phyloP scores from a whole-genome alignment of 2,888 invertebrate species.

The Anaspis maculata region DNA sequence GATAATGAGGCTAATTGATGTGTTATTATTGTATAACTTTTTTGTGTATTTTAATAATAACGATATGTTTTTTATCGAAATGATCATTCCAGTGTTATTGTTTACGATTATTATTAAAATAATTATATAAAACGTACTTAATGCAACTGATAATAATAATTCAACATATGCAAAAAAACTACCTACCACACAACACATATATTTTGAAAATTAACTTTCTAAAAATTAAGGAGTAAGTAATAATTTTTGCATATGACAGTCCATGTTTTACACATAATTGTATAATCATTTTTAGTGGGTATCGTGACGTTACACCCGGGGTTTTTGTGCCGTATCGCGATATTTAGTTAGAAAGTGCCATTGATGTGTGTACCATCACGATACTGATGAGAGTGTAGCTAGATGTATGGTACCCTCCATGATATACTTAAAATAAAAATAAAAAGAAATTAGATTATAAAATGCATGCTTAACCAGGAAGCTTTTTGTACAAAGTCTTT shows the following conservation, averaged over 20 bases:
- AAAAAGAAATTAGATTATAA: slow-evolving; percentile 38
- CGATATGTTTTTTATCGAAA: slow-evolving; percentile 6
- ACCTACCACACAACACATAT: slow-evolving; percentile 26
- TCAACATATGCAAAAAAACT: slow-evolving; percentile 37
- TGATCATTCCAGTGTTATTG: not conserved
- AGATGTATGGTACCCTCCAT: slow-evolving; percentile 45
- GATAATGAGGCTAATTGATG: not conserved
- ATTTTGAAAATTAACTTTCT: slow-evolving; percentile 26
- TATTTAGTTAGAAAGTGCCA: slow-evolving; percentile 7
- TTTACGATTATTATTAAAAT: not conserved
- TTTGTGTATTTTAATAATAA: slow-evolving; percentile 7
- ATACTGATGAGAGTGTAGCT: slow-evolving; percentile 31
- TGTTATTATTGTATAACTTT: no score
- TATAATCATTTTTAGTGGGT: slow-evolving; percentile 31
- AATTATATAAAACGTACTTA: slow-evolving; percentile 23
- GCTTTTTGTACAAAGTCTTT: slow-evolving; percentile 44
- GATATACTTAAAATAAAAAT: slow-evolving; percentile 33
- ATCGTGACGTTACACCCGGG: slow-evolving; percentile 23
- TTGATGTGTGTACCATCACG: slow-evolving; percentile 28
- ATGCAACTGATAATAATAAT: slow-evolving; percentile 38
- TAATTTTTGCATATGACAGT: slow-evolving; percentile 41
- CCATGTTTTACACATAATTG: slow-evolving; percentile 37
- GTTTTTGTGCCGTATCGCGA: no score
- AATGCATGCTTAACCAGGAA: slow-evolving; percentile 41
- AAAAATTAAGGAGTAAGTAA: slow-evolving; percentile 21